Conservation (phyloP, 2,113 vertebrate species). For the Sula dactylatra region DNA sequence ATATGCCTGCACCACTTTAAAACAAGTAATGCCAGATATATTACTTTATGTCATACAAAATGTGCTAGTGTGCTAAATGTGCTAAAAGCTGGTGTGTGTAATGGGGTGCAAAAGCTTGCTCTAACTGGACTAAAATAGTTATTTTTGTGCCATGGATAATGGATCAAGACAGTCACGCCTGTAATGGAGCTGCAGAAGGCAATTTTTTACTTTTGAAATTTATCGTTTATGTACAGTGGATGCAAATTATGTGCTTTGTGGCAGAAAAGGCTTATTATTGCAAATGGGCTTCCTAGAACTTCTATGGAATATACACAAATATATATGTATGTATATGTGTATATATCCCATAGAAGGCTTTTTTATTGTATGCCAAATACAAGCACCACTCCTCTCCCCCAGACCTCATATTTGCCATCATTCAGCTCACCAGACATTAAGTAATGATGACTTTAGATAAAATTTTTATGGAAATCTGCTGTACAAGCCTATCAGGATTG, state of each 20-base stretch:
- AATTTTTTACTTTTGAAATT: background rate
- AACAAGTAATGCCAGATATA: conserved; percentile 41
- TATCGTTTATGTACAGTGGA: background rate
- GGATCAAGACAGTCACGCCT: background rate
- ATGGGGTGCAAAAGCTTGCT: background rate
- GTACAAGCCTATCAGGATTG: background rate
- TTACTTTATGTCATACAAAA: background rate
- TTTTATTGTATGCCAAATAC: background rate
- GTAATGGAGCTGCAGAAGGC: background rate
- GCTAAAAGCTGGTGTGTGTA: background rate
- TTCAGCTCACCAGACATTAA: background rate
- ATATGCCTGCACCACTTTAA: conserved; percentile 38
- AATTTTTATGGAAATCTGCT: background rate
- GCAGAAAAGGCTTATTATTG: background rate
- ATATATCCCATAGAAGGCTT: background rate
- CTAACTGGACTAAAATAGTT: background rate
- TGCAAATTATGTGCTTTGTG: background rate
- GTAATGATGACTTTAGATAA: background rate
- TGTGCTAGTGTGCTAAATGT: background rate
- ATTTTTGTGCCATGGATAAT: background rate
- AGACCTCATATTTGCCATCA: background rate
- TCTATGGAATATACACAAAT: background rate
- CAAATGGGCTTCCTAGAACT: background rate
- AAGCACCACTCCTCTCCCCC: background rate
- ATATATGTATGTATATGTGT: background rate